These are phyloP conservation scores for Trimorus sp. DNA, from an alignment of 2,888 invertebrate species.

Conservation along the genomic window DNA sequence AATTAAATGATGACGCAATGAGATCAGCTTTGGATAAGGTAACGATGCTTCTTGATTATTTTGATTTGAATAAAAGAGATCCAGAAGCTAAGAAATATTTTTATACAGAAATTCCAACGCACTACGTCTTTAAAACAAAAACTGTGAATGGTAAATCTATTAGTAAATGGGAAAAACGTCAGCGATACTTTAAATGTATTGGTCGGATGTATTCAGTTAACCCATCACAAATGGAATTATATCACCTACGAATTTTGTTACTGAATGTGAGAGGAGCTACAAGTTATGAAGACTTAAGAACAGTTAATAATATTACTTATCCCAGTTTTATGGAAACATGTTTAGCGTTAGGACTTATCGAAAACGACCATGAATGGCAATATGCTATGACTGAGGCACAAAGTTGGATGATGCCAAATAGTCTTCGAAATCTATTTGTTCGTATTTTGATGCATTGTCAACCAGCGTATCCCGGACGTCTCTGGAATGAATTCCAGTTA, in stretches of 20 bases:
- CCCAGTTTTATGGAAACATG: not conserved
- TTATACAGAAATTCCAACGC: conserved; percentile 10
- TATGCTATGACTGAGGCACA: not conserved
- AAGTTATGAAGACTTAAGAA: conserved; percentile 8
- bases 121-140: conserved; percentile 12
- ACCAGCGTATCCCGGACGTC: not conserved
- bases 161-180: conserved; percentile 1
- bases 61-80: conserved; percentile 10
- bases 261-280: conserved; percentile 9
- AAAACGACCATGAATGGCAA: conserved; percentile 9
- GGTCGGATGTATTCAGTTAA: conserved; percentile 15
- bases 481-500: conserved; percentile 10
- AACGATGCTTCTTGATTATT: conserved; percentile 7
- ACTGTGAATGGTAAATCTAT: not conserved
- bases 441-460: too few relatives aligned
- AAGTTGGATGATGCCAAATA: conserved; percentile 10
- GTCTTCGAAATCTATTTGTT: conserved; percentile 14
- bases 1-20: conserved; percentile 1
- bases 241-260: conserved; percentile 4
- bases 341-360: too few relatives aligned
- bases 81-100: not conserved
- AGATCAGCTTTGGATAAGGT: not conserved
- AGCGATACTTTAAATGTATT: conserved; percentile 2
- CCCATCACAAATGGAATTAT: conserved; percentile 12
- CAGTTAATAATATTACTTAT: conserved; percentile 3